Evolutionary conservation across 2,113 vertebrate genomes (phyloP).

Genomic region (Gasterosteus aculeatus): DNA sequence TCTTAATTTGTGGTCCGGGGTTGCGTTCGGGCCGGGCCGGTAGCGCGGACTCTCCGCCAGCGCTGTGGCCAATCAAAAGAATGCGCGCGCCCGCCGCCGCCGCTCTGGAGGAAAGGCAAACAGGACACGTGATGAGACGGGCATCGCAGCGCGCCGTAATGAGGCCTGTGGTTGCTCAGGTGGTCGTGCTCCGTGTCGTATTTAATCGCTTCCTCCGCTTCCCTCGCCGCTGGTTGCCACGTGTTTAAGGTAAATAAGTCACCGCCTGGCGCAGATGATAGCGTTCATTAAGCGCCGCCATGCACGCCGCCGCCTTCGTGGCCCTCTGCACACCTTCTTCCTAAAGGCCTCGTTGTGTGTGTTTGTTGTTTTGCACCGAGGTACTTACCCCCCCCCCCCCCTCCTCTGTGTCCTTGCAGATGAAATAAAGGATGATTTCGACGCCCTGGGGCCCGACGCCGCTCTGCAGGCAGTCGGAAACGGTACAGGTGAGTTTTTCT

Average conservation of each 20-base stretch:
- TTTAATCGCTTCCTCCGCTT: constrained; percentile 70
- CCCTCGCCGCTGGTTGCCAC: constrained; percentile 81
- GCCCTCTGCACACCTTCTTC: constrained; percentile 54
- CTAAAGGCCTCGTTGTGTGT: constrained; percentile 59
- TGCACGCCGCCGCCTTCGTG: constrained; percentile 76
- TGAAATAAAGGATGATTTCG: constrained; percentile 98
- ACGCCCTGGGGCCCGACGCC: constrained; percentile 92
- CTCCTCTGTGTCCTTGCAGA: constrained; percentile 82
- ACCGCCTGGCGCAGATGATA: constrained; percentile 80
- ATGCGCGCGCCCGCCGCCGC: constrained; percentile 29
- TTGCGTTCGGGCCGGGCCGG: constrained; percentile 55
- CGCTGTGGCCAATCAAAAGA: constrained; percentile 53
- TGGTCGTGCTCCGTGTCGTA: constrained; percentile 69
- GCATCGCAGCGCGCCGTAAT: neutral
- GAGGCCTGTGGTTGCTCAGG: constrained; percentile 77
- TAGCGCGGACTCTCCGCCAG: constrained; percentile 42
- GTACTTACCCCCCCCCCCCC: constrained; percentile 37
- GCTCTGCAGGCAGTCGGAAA: constrained; percentile 89
- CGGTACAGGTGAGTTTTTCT: constrained; percentile 91
- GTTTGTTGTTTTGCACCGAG: constrained; percentile 33
- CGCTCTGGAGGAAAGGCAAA: constrained; percentile 54
- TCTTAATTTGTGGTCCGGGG: constrained; percentile 64
- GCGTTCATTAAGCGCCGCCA: constrained; percentile 83
- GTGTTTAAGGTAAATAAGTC: constrained; percentile 92
- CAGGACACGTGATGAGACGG: constrained; percentile 67